phyloP scores from a whole-genome alignment of 2,113 vertebrate genomes.

The Circaetus gallicus region DNA sequence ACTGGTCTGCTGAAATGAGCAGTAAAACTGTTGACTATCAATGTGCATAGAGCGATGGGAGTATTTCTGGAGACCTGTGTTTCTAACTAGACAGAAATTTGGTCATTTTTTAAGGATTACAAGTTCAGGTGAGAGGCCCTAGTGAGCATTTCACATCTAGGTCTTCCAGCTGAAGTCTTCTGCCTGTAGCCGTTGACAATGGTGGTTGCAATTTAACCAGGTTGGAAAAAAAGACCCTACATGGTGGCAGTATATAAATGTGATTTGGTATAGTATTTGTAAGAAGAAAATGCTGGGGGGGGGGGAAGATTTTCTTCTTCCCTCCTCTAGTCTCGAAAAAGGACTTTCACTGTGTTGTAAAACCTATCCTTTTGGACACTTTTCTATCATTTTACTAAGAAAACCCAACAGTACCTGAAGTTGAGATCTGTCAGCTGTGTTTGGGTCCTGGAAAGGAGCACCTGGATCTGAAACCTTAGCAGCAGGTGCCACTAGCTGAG shows the following conservation, averaged over 20 bases:
- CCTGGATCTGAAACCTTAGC: neutral
- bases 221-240: neutral
- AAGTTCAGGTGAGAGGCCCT: neutral
- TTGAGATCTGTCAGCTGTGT: neutral
- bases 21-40: neutral
- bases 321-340: neutral
- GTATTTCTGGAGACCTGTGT: neutral
- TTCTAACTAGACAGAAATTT: neutral
- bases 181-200: neutral
- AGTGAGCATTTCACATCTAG: neutral
- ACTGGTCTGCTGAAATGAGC: neutral
- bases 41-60: fast-evolving
- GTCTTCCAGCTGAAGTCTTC: neutral
- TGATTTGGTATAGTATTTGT: neutral
- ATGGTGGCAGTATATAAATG: neutral
- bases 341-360: neutral
- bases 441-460: neutral
- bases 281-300: neutral
- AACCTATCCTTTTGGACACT: neutral
- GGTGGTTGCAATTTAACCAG: neutral
- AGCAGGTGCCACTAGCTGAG: neutral
- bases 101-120: neutral
- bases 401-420: neutral
- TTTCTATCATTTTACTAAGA: neutral
- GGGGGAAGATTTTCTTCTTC: neutral